Evolutionary conservation across 2,113 vertebrate genomes (phyloP).

Genomic region (Gallinago jamesoni): DNA sequence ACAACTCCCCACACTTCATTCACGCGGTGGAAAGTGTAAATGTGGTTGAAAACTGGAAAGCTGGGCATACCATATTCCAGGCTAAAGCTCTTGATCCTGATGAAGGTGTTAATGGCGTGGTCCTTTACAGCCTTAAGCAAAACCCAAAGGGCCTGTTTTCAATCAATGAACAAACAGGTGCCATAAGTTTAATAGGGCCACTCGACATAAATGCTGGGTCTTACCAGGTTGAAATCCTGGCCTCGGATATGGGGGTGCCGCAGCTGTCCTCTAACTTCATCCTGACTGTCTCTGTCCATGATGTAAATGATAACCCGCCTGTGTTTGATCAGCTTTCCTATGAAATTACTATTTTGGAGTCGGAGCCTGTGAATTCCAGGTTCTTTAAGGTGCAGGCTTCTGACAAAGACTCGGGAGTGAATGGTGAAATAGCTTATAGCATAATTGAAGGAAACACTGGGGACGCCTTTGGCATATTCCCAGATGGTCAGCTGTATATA

Average conservation of each 20-base stretch:
- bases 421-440: constrained; percentile 91
- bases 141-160: constrained; percentile 90
- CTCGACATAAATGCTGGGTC: constrained; percentile 89
- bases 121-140: constrained; percentile 90
- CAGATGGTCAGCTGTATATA: constrained; percentile 95
- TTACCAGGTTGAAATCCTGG: constrained; percentile 90
- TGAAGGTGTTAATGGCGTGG: constrained; percentile 88
- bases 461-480: constrained; percentile 94
- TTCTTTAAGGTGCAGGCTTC: constrained; percentile 95
- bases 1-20: constrained; percentile 91
- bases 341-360: constrained; percentile 90
- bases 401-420: constrained; percentile 92
- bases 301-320: constrained; percentile 94
- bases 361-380: constrained; percentile 93
- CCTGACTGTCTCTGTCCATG: constrained; percentile 91
- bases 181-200: constrained; percentile 83
- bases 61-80: constrained; percentile 92
- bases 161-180: constrained; percentile 85
- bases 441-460: constrained; percentile 89
- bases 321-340: constrained; percentile 97
- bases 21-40: constrained; percentile 89
- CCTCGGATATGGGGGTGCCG: constrained; percentile 90
- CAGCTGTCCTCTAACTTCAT: constrained; percentile 85
- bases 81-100: constrained; percentile 91
- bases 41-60: constrained; percentile 94